These are phyloP conservation scores for Drosophila testacea DNA, from an alignment of 2,888 invertebrate species.

Conservation along the genomic window DNA sequence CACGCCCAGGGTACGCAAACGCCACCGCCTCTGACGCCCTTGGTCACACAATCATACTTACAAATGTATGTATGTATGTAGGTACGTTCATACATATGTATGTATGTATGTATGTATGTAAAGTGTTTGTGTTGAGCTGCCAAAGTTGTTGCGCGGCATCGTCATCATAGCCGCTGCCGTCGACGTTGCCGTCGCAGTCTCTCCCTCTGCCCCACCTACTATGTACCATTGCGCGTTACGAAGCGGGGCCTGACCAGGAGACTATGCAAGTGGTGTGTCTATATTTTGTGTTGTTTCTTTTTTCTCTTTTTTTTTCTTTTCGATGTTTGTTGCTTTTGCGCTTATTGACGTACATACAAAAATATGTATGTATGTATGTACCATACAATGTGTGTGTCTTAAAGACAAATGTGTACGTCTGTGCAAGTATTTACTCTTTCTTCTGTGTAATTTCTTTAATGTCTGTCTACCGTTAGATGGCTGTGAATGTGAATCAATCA, in stretches of 20 bases:
- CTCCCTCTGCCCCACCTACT: slow-evolving; percentile 26
- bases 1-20: slow-evolving; percentile 39
- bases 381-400: neutral
- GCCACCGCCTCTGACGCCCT: slow-evolving; percentile 24
- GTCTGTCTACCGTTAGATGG: neutral
- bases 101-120: slow-evolving; percentile 6
- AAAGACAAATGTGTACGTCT: neutral
- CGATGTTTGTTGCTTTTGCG: slow-evolving; percentile 38
- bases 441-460: neutral
- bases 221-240: slow-evolving; percentile 47
- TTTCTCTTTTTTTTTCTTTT: slow-evolving; percentile 4
- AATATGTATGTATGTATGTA: neutral
- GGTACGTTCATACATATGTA: neutral
- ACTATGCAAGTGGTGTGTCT: slow-evolving; percentile 70
- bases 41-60: slow-evolving; percentile 2
- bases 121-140: slow-evolving; percentile 37
- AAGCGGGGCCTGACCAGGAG: slow-evolving; percentile 71
- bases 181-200: slow-evolving; percentile 11
- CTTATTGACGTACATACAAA: slow-evolving; percentile 9
- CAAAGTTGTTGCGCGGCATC: slow-evolving; percentile 63
- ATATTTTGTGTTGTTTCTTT: slow-evolving; percentile 44
- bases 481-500: slow-evolving; percentile 2
- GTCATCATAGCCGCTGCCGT: slow-evolving; percentile 39
- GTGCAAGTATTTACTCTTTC: neutral
- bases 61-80: neutral